A percentile compares a stretch with the other conserved stretches of the same genome.
phyloP scores from a whole-genome alignment of 2,888 invertebrate genomes.

The Biston betularia region DNA sequence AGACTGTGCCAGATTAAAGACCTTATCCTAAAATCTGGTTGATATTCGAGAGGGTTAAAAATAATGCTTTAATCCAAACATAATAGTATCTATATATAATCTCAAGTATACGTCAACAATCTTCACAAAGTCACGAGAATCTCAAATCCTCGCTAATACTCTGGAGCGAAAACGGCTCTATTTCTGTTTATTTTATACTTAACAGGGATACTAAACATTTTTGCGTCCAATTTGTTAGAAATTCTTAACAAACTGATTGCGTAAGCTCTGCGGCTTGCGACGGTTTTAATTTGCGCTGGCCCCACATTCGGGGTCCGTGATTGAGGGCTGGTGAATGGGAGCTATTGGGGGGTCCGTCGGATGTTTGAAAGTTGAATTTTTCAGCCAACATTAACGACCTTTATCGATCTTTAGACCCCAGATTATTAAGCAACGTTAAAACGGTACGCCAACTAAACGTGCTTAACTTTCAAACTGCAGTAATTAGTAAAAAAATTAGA shows the following conservation, averaged over 20 bases:
- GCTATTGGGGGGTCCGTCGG: neutral
- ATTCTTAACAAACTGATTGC: conserved; percentile 34
- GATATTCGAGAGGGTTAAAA: no score
- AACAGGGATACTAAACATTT: conserved; percentile 14
- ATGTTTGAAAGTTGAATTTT: neutral
- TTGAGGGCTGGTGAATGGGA: neutral
- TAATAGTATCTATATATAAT: no score
- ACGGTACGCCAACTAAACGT: neutral
- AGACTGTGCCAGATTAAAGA: no score
- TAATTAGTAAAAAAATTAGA: no score
- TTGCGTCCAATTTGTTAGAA: conserved; percentile 18
- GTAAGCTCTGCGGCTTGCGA: conserved; percentile 13
- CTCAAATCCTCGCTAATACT: conserved; percentile 5
- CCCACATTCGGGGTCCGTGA: conserved; percentile 28
- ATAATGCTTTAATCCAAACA: no score
- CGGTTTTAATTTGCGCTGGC: conserved; percentile 26
- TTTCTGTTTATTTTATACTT: conserved; percentile 9
- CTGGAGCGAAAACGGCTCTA: neutral
- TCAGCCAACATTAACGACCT: conserved; percentile 15
- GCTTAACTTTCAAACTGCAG: no score
- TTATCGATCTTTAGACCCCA: conserved; percentile 5
- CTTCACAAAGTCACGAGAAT: neutral
- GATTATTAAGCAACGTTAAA: conserved; percentile 5
- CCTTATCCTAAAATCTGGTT: no score
- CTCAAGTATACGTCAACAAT: no score